phyloP scores from a whole-genome alignment of 2,888 invertebrate genomes.

The Salpingus planirostris region DNA sequence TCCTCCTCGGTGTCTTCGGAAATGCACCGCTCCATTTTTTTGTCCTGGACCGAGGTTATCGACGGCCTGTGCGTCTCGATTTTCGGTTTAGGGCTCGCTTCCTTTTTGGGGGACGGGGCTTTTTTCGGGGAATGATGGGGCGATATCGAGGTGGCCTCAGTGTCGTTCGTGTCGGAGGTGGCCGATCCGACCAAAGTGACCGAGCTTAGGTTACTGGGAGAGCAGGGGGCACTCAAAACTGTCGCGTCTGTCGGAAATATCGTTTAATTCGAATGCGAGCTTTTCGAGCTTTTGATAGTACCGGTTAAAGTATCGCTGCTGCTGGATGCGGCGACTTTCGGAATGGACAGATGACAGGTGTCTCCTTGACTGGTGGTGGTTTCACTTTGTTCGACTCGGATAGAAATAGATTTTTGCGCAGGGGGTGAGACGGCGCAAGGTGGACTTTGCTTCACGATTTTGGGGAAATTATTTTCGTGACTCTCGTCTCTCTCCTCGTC shows the following conservation, averaged over 20 bases:
- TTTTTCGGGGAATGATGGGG: constrained; percentile 20
- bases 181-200: constrained; percentile 60
- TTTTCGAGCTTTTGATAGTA: constrained; percentile 21
- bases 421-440: constrained; percentile 22
- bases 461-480: constrained; percentile 33
- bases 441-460: constrained; percentile 30
- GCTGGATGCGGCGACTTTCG: constrained; percentile 64
- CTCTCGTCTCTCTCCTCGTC: constrained; percentile 49
- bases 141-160: constrained; percentile 8
- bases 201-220: constrained; percentile 66
- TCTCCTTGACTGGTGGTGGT: constrained; percentile 45
- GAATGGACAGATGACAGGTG: constrained; percentile 58
- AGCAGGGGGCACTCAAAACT: constrained; percentile 52
- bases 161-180: constrained; percentile 41
- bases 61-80: not conserved
- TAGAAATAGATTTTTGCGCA: constrained; percentile 41
- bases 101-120: constrained; percentile 9
- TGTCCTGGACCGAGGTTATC: constrained; percentile 4
- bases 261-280: not conserved
- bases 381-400: constrained; percentile 39
- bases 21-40: constrained; percentile 21
- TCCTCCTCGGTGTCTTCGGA: constrained; percentile 28
- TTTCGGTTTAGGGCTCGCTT: not conserved
- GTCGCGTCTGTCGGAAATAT: constrained; percentile 36
- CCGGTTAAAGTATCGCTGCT: constrained; percentile 73